Evolutionary conservation across 2,888 invertebrate genomes (phyloP).

Genomic region (Ceriagrion tenellum): DNA sequence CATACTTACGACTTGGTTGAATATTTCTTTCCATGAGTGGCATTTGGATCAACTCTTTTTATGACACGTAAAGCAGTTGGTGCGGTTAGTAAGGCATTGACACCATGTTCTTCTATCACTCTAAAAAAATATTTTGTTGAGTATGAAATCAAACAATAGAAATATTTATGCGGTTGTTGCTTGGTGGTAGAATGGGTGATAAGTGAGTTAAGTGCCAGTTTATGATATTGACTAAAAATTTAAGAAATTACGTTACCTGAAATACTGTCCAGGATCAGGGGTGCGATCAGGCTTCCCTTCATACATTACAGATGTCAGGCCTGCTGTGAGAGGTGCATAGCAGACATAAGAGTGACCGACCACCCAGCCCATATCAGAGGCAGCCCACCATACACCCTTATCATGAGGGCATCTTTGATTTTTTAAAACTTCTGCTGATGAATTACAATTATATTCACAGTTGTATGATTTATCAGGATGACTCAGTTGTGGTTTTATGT

Average conservation of each 20-base stretch:
- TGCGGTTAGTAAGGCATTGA: conserved; percentile 92
- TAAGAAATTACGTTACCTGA: conserved; percentile 81
- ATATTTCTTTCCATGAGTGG: conserved; percentile 85
- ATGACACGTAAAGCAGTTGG: conserved; percentile 94
- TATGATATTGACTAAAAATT: not conserved
- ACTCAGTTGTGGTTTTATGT: not conserved
- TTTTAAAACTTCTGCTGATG: not conserved
- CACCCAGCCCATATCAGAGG: conserved; percentile 95
- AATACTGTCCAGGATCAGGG: conserved; percentile 95
- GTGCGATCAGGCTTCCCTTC: conserved; percentile 98
- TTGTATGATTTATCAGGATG: not conserved
- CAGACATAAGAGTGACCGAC: conserved; percentile 97
- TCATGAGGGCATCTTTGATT: conserved; percentile 15
- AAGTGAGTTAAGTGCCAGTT: no score
- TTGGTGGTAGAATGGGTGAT: not conserved
- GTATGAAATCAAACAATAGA: not conserved
- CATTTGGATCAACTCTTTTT: conserved; percentile 88
- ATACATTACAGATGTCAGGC: conserved; percentile 90
- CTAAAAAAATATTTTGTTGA: conserved; percentile 78
- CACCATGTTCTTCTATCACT: conserved; percentile 92
- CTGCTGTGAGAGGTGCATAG: conserved; percentile 91
- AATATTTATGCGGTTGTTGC: not conserved
- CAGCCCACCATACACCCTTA: conserved; percentile 94
- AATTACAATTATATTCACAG: not conserved
- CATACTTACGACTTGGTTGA: conserved; percentile 82